phyloP scores from a whole-genome alignment of 2,888 invertebrate genomes.

The Cinara cedri region DNA sequence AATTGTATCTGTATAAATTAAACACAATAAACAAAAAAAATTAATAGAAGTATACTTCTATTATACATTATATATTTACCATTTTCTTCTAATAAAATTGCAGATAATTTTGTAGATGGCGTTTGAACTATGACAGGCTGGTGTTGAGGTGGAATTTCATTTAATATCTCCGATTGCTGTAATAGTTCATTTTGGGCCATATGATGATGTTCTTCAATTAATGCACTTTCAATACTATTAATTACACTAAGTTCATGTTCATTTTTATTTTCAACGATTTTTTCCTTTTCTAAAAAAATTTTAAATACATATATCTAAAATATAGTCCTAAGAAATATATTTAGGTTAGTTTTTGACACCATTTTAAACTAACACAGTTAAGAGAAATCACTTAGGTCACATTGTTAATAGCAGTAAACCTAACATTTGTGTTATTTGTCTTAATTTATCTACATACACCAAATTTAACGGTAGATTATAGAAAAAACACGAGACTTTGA shows the following conservation, averaged over 20 bases:
- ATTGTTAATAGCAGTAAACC: too few species aligned
- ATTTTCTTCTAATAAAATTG: constrained; percentile 25
- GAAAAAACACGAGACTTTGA: too few species aligned
- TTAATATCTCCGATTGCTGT: constrained; percentile 15
- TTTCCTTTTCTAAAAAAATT: constrained; percentile 62
- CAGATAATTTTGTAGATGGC: constrained; percentile 26
- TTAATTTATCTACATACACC: too few species aligned
- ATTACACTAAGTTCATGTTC: constrained; percentile 61
- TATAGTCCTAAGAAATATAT: too few species aligned
- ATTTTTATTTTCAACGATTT: constrained; percentile 59
- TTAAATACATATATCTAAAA: too few species aligned
- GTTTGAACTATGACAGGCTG: constrained; percentile 49
- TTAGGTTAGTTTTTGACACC: too few species aligned
- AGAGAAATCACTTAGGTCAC: too few species aligned
- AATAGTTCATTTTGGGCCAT: constrained; percentile 37
- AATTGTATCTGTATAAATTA: constrained; percentile 30
- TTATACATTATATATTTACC: constrained; percentile 6
- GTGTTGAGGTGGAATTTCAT: constrained; percentile 36
- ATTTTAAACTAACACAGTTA: too few species aligned
- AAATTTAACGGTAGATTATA: too few species aligned
- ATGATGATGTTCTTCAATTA: constrained; percentile 58
- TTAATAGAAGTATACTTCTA: neutral
- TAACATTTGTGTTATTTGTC: too few species aligned
- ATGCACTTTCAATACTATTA: constrained; percentile 24
- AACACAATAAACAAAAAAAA: neutral